Conservation (phyloP, 2,888 invertebrate genomes). For the Endomychus coccineus region DNA sequence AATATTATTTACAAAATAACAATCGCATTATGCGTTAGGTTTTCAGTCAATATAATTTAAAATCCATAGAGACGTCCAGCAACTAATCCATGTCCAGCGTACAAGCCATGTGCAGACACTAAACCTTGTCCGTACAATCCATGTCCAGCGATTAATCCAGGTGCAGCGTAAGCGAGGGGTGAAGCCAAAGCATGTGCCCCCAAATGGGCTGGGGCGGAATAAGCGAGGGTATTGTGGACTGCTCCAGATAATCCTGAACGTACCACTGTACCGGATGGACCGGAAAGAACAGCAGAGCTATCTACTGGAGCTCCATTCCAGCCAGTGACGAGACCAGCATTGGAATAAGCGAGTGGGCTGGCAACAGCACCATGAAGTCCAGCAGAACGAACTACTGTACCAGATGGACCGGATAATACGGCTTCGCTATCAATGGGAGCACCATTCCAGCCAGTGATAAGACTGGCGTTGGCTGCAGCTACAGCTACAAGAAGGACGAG, state of each 20-base stretch:
- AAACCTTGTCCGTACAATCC: background rate
- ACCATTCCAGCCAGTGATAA: constrained; percentile 1
- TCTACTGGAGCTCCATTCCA: background rate
- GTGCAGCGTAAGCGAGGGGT: too few species aligned
- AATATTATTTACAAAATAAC: too few species aligned
- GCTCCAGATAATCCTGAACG: constrained; percentile 7
- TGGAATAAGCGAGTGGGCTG: constrained; percentile 12
- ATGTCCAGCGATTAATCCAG: background rate
- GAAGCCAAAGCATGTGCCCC: too few species aligned
- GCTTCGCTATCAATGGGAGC: constrained; percentile 4
- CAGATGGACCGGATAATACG: constrained; percentile 9
- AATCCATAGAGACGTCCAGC: too few species aligned
- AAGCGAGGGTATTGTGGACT: too few species aligned
- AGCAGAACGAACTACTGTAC: constrained; percentile 8
- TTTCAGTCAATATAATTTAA: too few species aligned
- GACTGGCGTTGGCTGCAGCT: constrained; percentile 17
- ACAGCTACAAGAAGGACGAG: constrained; percentile 15
- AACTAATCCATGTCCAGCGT: too few species aligned
- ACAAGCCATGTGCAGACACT: background rate
- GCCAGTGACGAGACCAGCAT: too few species aligned
- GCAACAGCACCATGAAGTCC: constrained; percentile 2
- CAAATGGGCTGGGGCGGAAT: too few species aligned
- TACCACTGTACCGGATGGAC: constrained; percentile 10
- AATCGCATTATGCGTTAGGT: too few species aligned
- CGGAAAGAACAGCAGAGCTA: constrained; percentile 5